Conservation (phyloP, 2,113 vertebrate species). For the Ibidorhyncha struthersii region DNA sequence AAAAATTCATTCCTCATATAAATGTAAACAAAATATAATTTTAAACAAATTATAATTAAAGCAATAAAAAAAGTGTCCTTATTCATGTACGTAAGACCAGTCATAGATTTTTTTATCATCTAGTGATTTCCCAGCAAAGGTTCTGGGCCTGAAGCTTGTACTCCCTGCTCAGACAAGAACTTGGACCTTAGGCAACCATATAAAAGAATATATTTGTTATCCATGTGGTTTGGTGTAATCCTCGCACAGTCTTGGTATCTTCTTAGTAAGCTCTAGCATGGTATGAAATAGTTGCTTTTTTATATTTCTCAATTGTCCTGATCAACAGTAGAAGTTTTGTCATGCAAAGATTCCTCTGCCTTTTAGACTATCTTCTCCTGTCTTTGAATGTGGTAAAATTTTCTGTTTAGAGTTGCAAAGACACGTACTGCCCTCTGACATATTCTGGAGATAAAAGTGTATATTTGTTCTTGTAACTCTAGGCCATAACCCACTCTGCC, state of each 20-base stretch:
- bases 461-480: not conserved
- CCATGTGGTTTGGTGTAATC: not conserved
- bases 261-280: not conserved
- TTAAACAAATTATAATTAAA: not conserved
- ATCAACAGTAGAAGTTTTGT: not conserved
- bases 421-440: not conserved
- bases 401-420: not conserved
- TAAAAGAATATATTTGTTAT: not conserved
- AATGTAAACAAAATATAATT: not conserved
- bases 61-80: not conserved
- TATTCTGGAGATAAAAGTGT: not conserved
- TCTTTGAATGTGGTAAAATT: not conserved
- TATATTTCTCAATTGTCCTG: not conserved
- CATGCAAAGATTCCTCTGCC: not conserved
- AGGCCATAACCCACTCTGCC: not conserved
- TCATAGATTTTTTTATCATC: not conserved
- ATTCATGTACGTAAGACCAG: not conserved
- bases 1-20: not conserved
- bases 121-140: not conserved
- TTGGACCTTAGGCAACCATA: not conserved
- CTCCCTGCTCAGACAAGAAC: not conserved
- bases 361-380: not conserved
- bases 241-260: not conserved
- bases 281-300: not conserved
- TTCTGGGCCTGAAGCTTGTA: not conserved